Conservation (phyloP, 1,140 invertebrate species). For the Drepana arcuata region DNA sequence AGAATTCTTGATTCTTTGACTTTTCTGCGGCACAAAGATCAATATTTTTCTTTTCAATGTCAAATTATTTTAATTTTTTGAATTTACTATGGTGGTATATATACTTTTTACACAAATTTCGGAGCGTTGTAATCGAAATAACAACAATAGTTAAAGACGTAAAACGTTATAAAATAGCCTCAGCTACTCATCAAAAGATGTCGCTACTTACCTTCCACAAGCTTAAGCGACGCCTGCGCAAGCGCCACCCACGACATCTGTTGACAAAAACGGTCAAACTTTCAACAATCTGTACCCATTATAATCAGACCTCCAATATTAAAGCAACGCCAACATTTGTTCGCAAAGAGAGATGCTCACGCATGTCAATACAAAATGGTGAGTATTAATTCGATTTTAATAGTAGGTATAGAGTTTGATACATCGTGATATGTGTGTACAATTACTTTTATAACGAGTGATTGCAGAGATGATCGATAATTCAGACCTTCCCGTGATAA, state of each 20-base stretch:
- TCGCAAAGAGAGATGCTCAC: background rate
- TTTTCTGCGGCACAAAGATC: background rate
- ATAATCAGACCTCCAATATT: conserved; percentile 13
- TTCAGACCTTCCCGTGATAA: too few species aligned
- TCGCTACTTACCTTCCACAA: conserved; percentile 17
- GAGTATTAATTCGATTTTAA: conserved; percentile 53
- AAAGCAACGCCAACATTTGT: background rate
- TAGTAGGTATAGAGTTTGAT: conserved; percentile 32
- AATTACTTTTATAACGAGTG: conserved; percentile 50
- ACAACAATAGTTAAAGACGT: too few species aligned
- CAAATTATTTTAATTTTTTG: too few species aligned
- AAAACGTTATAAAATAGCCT: too few species aligned
- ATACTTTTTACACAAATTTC: too few species aligned
- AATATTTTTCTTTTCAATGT: too few species aligned
- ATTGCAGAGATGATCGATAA: conserved; percentile 45
- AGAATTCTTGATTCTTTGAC: conserved; percentile 13
- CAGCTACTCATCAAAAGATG: conserved; percentile 40
- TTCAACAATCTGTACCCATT: conserved; percentile 7
- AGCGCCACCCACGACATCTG: conserved; percentile 19
- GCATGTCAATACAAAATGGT: conserved; percentile 13
- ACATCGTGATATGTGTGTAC: conserved; percentile 29
- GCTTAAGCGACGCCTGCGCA: conserved; percentile 23
- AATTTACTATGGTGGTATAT: too few species aligned
- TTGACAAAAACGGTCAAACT: conserved; percentile 3
- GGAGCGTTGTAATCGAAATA: too few species aligned